These are phyloP conservation scores for Oreochromis spilurus DNA, from an alignment of 2,113 vertebrate genomes.

Conservation along the genomic window DNA sequence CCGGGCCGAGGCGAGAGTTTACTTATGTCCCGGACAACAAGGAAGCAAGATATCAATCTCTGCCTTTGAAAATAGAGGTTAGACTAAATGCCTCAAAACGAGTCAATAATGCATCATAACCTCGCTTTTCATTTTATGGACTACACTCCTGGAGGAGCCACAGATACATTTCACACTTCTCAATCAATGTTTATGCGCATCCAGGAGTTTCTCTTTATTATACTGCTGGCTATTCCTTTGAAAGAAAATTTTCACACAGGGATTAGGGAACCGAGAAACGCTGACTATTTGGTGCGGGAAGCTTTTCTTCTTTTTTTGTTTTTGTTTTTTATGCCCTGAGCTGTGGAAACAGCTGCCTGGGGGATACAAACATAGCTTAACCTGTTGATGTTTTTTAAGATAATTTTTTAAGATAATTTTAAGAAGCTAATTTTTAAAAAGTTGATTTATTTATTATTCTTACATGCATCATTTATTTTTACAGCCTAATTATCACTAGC, in stretches of 20 bases:
- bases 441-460: neutral
- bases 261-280: slow-evolving; percentile 5
- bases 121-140: neutral
- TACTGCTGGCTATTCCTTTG: neutral
- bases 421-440: neutral
- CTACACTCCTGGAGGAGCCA: neutral
- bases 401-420: neutral
- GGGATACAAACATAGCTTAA: neutral
- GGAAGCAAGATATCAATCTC: neutral
- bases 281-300: neutral
- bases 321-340: neutral
- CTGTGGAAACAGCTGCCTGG: neutral
- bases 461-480: neutral
- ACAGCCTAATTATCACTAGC: neutral
- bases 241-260: neutral
- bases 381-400: neutral
- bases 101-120: slow-evolving; percentile 23
- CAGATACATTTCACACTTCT: neutral
- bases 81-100: neutral
- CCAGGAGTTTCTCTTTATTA: neutral
- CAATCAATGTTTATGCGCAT: neutral
- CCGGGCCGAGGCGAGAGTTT: neutral
- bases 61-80: neutral
- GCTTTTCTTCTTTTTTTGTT: neutral
- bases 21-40: neutral